Percentiles rank a stretch among this genome's conserved stretches.
Conservation (phyloP, 2,113 vertebrate genomes). For the Ictalurus punctatus region DNA sequence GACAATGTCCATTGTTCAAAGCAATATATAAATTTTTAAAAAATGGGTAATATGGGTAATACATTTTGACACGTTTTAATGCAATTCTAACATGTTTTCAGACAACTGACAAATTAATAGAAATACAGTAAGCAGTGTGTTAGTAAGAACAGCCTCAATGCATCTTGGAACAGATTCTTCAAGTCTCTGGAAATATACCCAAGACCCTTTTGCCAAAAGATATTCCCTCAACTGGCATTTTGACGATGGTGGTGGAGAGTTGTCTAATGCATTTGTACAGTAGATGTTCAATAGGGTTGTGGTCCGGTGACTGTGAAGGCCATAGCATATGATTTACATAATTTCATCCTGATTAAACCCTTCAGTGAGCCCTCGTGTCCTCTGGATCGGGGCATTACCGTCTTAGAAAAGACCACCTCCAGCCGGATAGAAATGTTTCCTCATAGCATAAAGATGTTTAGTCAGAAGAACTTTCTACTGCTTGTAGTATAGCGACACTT, state of each 20-base stretch:
- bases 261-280: neutral
- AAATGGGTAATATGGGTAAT: neutral
- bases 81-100: no score
- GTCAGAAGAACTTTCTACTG: neutral
- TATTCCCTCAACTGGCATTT: neutral
- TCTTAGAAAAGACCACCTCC: neutral
- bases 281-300: neutral
- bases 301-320: neutral
- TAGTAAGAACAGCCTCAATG: neutral
- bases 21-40: neutral
- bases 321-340: neutral
- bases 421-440: no score
- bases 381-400: neutral
- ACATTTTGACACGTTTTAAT: no score
- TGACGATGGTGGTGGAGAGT: neutral
- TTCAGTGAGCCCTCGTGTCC: neutral
- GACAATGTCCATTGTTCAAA: neutral
- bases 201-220: neutral
- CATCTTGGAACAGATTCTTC: neutral
- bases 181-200: neutral
- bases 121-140: neutral
- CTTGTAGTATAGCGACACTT: neutral
- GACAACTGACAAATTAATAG: neutral
- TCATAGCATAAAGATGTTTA: neutral
- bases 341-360: neutral